Evolutionary conservation across 2,888 invertebrate species (phyloP), one percentile per base, ranked within the genome.

Genomic region (Tachina lurida): DNA sequence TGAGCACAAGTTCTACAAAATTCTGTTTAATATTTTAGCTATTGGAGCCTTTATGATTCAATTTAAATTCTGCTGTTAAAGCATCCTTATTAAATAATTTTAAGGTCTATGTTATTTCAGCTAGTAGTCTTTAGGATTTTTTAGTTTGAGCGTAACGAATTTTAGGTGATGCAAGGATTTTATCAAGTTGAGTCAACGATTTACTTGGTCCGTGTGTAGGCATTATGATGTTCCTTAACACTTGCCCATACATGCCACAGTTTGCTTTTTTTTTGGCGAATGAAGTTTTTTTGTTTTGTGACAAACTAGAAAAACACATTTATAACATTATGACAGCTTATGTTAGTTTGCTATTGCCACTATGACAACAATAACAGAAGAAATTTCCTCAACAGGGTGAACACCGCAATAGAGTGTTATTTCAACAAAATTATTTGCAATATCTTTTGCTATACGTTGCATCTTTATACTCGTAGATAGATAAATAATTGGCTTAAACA

Each of bases 291-390:
- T 58, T 43, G 67, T 68, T 60, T 67, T 60, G 62, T 74, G 39
- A 45, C 68, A 62, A 86, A 88, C 88, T 88, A 84, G 87, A 87
- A 88, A 88, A 87, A 84, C 81, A 86, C 87, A 88, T 88, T 88
- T 88, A 80, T 87, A 87, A 87, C 86, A 84, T 78, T 83, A 80
- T 80, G 87, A 79, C 86, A 87, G 84, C 73, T 84, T 78, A 67
- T 68, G 78, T 78, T 78, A 49, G 73, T 71, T n/a, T 71, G 71
- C 13, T 56, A 41, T 52, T 78, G 67, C 70, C 52, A 56, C 13
- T 43, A 56, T 22, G 70, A n/a, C 62, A 67, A 49, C 9, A 45
- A 62, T 7, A 45, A 65, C 39, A 76, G 10, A 45, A 45, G 15
- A 63, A 22, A 39, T 54, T 3, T 10, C 31, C 10, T 63, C 17